phyloP scores from a whole-genome alignment of 2,797 vertebrate genomes.

The Craterocephalus amniculus region DNA sequence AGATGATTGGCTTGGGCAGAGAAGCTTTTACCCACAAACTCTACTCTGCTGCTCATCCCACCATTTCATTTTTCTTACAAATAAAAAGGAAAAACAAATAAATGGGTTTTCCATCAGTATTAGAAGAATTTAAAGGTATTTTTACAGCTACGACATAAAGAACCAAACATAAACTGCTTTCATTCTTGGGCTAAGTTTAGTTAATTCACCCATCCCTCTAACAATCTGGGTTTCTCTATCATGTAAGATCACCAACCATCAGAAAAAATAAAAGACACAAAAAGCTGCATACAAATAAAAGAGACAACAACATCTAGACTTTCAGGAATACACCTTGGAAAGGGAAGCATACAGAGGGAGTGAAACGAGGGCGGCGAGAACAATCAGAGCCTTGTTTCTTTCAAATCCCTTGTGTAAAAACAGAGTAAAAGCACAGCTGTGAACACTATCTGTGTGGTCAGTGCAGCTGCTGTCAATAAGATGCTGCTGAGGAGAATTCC shows the following conservation, averaged over 20 bases:
- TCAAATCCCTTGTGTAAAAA: constrained; percentile 16
- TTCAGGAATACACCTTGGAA: constrained; percentile 3
- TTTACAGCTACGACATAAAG: no score
- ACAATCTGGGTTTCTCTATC: background rate
- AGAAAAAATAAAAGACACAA: background rate
- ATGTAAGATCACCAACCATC: background rate
- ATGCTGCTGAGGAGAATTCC: constrained; percentile 14
- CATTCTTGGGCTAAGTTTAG: no score
- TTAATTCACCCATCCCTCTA: background rate
- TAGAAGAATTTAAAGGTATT: no score
- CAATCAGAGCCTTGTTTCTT: constrained; percentile 51
- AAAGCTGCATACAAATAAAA: constrained; percentile 19
- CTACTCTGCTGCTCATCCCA: no score
- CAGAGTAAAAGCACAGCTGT: constrained; percentile 10
- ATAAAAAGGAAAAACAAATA: no score
- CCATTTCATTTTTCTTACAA: no score
- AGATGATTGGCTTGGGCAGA: no score
- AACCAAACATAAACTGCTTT: no score
- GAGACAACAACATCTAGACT: constrained; percentile 1
- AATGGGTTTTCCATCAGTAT: no score
- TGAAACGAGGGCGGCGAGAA: constrained; percentile 43
- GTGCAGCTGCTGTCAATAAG: constrained; percentile 23
- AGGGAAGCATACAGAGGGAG: constrained; percentile 11
- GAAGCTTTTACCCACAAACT: no score
- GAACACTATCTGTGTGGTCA: constrained; percentile 15